Evolutionary conservation across 2,797 vertebrate genomes (phyloP), one percentile per base, ranked within the genome.

Genomic region (Tokudaia muenninki): DNA sequence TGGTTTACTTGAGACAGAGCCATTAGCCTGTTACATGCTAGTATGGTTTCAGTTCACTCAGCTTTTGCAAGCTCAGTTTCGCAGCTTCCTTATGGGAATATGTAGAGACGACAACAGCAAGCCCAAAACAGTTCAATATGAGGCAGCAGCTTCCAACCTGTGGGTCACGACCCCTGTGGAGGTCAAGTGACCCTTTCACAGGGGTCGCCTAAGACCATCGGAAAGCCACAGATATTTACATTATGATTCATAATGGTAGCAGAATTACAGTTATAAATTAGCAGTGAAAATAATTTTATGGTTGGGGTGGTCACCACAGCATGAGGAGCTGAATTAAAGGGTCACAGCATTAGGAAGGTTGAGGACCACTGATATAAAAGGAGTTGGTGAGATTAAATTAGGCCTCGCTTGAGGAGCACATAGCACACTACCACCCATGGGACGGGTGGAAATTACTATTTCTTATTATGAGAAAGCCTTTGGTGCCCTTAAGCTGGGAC

Each of bases 1-100:
- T 93, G 79, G 16, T 77, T 92, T 94, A 72, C 75, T 4, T 82
- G 79, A n/a, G 31, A 14, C 77, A 95, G 87, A 80, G 5, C 9
- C 6, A 22, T 82, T 70, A 21, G 29, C n/a, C 70, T 94, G 14
- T 75, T 83, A 77, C n/a, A n/a, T n/a, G 44, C 24, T 81, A 74
- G 29, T 41, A 0, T 61, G 57, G 61, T 34, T 81, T 87, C 57
- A 44, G 41, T 55, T 65, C 72, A 80, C 19, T 92, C 75, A 55
- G 44, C 2, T 72, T 67, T 80, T 63, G 8, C 67, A 72, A 79
- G 21, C 74, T 94, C 31, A 24, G 14, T 91, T 78, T 47, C n/a
- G 16, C 29, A 47, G 13, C 75, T 63, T 63, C 37, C n/a, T 41
- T 47, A 34, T 29, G 61, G 79, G 19, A 37, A 77, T 92, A 81